These are phyloP conservation scores for Tachina grossa DNA, from an alignment of 2,888 invertebrate genomes.

Conservation along the genomic window DNA sequence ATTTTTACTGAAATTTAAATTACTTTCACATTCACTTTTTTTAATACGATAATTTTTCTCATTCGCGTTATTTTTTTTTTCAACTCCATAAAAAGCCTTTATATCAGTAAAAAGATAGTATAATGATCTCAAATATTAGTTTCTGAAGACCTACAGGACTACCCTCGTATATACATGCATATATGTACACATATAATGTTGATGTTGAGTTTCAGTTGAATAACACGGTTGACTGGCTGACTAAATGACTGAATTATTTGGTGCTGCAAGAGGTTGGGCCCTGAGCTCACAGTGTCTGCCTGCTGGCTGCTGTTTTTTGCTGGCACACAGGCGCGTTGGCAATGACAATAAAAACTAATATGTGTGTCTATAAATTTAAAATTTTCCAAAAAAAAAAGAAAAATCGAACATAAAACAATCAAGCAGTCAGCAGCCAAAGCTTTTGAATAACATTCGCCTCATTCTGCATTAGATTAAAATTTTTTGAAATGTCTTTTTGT, in stretches of 20 bases:
- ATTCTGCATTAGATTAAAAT: conserved; percentile 39
- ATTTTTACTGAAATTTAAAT: too few species aligned
- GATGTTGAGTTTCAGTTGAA: conserved; percentile 34
- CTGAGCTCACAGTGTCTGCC: conserved; percentile 4
- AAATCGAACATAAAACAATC: background rate
- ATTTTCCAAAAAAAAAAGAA: conserved; percentile 20
- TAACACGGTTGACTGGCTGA: conserved; percentile 57
- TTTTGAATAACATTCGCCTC: conserved; percentile 17
- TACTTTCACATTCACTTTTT: too few species aligned
- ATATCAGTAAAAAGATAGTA: too few species aligned
- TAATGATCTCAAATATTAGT: background rate
- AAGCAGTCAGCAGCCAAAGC: conserved; percentile 6
- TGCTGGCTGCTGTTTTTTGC: conserved; percentile 49
- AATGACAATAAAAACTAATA: conserved; percentile 69
- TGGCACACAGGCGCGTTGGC: conserved; percentile 71
- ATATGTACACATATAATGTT: background rate
- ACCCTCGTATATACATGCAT: background rate
- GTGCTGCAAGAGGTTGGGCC: conserved; percentile 36
- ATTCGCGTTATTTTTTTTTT: too few species aligned
- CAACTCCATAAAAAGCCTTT: too few species aligned
- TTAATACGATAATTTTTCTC: too few species aligned
- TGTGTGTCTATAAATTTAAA: conserved; percentile 30
- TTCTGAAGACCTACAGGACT: background rate
- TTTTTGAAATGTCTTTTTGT: conserved; percentile 24
- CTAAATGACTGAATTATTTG: conserved; percentile 43